Conservation (phyloP, 1,140 invertebrate genomes). For the Leptestheria dahalacensis region DNA sequence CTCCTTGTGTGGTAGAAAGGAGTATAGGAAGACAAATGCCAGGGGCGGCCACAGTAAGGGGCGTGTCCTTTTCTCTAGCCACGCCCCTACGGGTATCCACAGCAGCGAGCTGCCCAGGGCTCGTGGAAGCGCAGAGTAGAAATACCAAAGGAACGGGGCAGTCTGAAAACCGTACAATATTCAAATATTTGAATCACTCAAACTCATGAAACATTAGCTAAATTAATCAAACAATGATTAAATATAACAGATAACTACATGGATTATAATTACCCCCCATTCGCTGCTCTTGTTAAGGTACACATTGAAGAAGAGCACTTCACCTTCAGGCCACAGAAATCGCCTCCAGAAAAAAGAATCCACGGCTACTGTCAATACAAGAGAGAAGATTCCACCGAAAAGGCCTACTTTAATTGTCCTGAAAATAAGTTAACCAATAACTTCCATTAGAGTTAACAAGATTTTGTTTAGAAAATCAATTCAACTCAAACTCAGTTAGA, state of each 20-base stretch:
- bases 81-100: conserved; percentile 64
- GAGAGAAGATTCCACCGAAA: conserved; percentile 48
- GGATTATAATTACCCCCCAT: conserved; percentile 65
- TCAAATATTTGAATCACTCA: conserved; percentile 15
- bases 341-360: conserved; percentile 91
- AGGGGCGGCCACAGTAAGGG: conserved; percentile 55
- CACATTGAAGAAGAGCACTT: conserved; percentile 93
- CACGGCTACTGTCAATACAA: conserved; percentile 56
- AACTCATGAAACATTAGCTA: neutral
- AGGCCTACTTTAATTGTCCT: conserved; percentile 55
- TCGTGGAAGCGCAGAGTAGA: conserved; percentile 88
- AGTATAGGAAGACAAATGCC: conserved; percentile 77
- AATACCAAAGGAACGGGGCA: conserved; percentile 94
- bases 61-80: conserved; percentile 50
- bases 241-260: too few relatives aligned
- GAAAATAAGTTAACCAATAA: conserved; percentile 18
- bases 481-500: too few relatives aligned
- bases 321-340: conserved; percentile 88
- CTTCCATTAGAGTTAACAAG: conserved; percentile 16
- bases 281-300: conserved; percentile 86
- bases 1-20: conserved; percentile 95
- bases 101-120: conserved; percentile 65
- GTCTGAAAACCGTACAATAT: conserved; percentile 41
- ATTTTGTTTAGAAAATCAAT: neutral
- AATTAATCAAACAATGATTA: too few relatives aligned